Evolutionary conservation across 2,113 vertebrate genomes (phyloP), one percentile per base, ranked within the genome.

Genomic region (Calyptomena viridis): DNA sequence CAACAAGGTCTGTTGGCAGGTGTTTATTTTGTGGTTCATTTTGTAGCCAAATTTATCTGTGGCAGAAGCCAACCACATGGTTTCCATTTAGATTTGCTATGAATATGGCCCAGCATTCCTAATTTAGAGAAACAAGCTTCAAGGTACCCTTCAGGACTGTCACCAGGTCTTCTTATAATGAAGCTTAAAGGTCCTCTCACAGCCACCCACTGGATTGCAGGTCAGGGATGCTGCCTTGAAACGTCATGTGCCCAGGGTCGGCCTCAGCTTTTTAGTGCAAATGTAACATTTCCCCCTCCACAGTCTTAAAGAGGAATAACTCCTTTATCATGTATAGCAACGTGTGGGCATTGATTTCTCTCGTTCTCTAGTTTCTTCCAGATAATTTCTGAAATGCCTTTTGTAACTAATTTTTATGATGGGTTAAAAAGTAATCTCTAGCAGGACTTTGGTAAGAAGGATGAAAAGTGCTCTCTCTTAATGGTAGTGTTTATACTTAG

Each of bases 401-500:
- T 85, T 52, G 22, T 40, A 68, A 93, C 52, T 28, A 5, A 52
- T 60, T 60, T 93, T 82, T 87, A 87, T 79, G 78, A 21, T 78
- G 40, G 24, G 7, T 87, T 85, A 68, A 60, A 85, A 91, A 82
- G 28, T 73, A 91, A 93, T 87, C 24, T 84, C 90, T 79, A 44
- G 11, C 30, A 78, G 74, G 66, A 85, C 39, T 91, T 84, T 58
- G 73, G 84, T 53, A 76, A 73, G 28, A 49, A 59, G 35, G 19
- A 42, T 87, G 72, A 72, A 62, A 35, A 87, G 22, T 49, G 14
- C 60, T 74, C 6, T 66, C 15, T 50, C 46, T 37, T 76, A 49
- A 56, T 2, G 11, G 31, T 31, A 60, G 15, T 19, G 4, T 53
- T 75, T 47, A 55, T n/a, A 27, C n/a, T 62, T 33, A 39, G 8